Percentiles rank a stretch among this genome's conserved stretches.
Conservation (phyloP, 2,888 invertebrate genomes). For the Diaphora mendica region DNA sequence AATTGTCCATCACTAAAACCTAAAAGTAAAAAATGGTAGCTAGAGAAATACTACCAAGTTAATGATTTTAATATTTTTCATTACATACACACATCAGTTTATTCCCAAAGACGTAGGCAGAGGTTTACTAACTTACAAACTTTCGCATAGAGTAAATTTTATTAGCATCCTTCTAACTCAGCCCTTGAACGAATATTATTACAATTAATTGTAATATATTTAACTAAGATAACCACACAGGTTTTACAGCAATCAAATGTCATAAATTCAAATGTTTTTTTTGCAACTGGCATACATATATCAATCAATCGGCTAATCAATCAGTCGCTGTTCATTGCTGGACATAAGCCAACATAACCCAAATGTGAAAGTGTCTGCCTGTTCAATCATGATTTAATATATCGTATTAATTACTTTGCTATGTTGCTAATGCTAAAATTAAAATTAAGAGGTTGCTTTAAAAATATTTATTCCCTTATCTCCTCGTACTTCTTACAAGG, state of each 20-base stretch:
- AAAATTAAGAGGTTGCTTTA: too few relatives aligned
- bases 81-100: too few relatives aligned
- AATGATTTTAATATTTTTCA: too few relatives aligned
- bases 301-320: not conserved
- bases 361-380: not conserved
- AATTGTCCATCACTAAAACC: too few relatives aligned
- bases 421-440: too few relatives aligned
- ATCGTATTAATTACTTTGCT: not conserved
- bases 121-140: too few relatives aligned
- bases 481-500: too few relatives aligned
- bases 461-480: too few relatives aligned
- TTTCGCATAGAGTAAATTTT: not conserved
- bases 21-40: too few relatives aligned
- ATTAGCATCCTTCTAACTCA: not conserved
- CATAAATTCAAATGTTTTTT: not conserved
- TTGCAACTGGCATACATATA: not conserved
- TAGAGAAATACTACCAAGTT: too few relatives aligned
- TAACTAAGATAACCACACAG: not conserved
- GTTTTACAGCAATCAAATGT: not conserved
- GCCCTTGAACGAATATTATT: not conserved
- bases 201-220: not conserved
- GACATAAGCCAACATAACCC: not conserved
- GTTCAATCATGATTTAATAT: not conserved
- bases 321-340: not conserved
- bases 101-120: too few relatives aligned